phyloP scores from a whole-genome alignment of 2,888 invertebrate species.

The Eupithecia insigniata region DNA sequence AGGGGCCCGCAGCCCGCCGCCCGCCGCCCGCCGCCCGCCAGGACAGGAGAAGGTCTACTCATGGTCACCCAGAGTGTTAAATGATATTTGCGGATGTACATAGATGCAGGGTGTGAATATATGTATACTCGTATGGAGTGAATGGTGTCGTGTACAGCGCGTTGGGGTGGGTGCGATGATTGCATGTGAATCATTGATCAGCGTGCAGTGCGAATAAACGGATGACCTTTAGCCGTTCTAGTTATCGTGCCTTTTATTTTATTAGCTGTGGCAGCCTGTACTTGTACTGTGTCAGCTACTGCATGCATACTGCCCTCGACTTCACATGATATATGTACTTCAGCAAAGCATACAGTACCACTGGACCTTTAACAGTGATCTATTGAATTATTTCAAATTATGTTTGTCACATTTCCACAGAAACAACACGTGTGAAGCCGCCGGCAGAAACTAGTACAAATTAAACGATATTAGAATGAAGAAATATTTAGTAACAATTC shows the following conservation, averaged over 20 bases:
- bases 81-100: too few species aligned
- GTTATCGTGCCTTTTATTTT: conserved; percentile 1
- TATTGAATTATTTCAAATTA: not conserved
- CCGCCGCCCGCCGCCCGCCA: too few species aligned
- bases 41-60: too few species aligned
- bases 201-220: conserved; percentile 21
- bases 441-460: too few species aligned
- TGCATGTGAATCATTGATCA: conserved; percentile 42
- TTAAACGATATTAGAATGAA: too few species aligned
- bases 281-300: not conserved
- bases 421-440: too few species aligned
- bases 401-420: too few species aligned
- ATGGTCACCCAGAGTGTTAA: too few species aligned
- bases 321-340: not conserved
- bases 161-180: not conserved
- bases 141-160: not conserved
- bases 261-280: not conserved
- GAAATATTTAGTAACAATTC: too few species aligned
- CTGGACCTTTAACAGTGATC: not conserved
- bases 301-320: not conserved
- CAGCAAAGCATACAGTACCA: not conserved
- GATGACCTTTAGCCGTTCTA: conserved; percentile 27
- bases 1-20: too few species aligned
- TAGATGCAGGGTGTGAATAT: too few species aligned
- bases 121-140: too few species aligned